Evolutionary conservation across 2,113 vertebrate genomes (phyloP), one percentile per base, ranked within the genome.

Genomic region (Edolisoma coerulescens): DNA sequence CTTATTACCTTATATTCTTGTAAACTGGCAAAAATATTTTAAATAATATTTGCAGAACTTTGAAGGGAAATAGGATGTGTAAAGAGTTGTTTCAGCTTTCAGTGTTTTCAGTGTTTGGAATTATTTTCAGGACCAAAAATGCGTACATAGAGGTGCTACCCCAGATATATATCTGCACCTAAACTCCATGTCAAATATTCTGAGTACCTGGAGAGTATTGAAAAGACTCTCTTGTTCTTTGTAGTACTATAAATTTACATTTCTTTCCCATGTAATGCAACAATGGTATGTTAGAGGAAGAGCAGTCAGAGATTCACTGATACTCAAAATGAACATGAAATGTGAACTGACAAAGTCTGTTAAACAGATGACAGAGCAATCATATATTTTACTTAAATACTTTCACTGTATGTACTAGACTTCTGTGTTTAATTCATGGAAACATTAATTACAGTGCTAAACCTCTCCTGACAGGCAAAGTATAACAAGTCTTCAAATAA

Each of bases 401-500:
- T 70, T 60, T 90, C 64, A 50, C 42, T 83, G 37, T 60, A 79
- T 92, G 53, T 73, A 88, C 32, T 90, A 68, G 63, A 67, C 33
- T 86, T 21, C 27, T 80, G 59, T 91, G 80, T 93, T 96, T 93
- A 90, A 91, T 93, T 95, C 41, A 53, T 82, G 87, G 74, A 87
- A 85, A 87, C 70, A 91, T 93, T 89, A 84, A 64, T 89, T 85
- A 80, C 39, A 28, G 37, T 44, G 73, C 83, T 81, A 70, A 84
- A 64, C 10, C 49, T 89, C 79, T 94, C 39, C 54, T 95, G 91
- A 90, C 73, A 93, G 57, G 78, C 61, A 81, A 80, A 94, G 64
- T 89, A 89, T 91, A 94, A 84, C 67, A 89, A 74, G 60, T 88
- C 59, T 95, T 91, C 47, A 83, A 95, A 90, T 74, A 87, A 91